A percentile compares a stretch with the other conserved stretches of the same genome.
Evolutionary conservation across 2,113 vertebrate genomes (phyloP).

Genomic region (Bujurquina vittata): DNA sequence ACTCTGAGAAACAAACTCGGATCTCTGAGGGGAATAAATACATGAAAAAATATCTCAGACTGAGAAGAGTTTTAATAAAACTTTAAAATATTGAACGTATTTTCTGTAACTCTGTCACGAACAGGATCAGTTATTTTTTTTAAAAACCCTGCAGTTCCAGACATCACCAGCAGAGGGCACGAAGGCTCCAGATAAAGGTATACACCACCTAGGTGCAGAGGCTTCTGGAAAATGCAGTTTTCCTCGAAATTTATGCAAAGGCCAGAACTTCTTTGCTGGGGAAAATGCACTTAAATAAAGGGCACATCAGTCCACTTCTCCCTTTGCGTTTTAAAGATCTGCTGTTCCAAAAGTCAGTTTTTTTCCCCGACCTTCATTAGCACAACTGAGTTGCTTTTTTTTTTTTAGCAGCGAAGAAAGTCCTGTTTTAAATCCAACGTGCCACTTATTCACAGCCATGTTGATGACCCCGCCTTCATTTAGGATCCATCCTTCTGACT

Average conservation of each 20-base stretch:
- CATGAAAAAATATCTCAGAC: not conserved
- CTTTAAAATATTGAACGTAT: not conserved
- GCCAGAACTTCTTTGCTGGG: not conserved
- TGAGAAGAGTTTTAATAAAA: not conserved
- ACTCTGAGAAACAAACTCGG: conserved; percentile 6
- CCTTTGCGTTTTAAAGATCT: not conserved
- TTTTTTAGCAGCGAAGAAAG: not conserved
- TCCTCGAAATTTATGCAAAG: not conserved
- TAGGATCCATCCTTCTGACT: not conserved
- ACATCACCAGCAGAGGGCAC: conserved; percentile 24
- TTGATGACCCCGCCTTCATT: not conserved
- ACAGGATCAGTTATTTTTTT: not conserved
- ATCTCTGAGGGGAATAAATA: not conserved
- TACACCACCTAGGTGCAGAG: not conserved
- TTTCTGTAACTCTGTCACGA: not conserved
- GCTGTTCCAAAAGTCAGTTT: not conserved
- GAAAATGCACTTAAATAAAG: not conserved
- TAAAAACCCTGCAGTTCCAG: not conserved
- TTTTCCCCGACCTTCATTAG: not conserved
- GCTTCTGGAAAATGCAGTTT: conserved; percentile 35
- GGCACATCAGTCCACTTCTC: not conserved
- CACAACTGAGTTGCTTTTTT: not conserved
- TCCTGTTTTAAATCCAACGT: not conserved
- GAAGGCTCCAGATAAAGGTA: not conserved
- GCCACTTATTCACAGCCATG: not conserved